Conservation (phyloP, 1,140 invertebrate species). For the Papilio aristodemus region DNA sequence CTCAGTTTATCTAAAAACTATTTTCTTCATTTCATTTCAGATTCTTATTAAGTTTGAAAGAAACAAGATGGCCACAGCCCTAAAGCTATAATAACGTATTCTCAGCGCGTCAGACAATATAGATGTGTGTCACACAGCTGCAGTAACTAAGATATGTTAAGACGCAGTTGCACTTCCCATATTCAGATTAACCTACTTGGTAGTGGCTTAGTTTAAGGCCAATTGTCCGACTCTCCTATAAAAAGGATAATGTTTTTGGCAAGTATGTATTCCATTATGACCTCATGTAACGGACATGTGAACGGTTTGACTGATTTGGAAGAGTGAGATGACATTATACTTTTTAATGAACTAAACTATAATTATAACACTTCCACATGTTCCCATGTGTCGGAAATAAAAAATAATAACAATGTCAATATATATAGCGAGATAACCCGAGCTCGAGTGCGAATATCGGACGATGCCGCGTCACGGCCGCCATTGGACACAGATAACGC, state of each 20-base stretch:
- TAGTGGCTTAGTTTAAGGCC: not conserved
- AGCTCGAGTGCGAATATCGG: slow-evolving; percentile 23
- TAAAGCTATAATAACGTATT: slow-evolving; percentile 6
- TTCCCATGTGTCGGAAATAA: slow-evolving; percentile 7
- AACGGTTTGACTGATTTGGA: too few species aligned
- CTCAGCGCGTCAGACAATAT: not conserved
- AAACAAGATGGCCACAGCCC: not conserved
- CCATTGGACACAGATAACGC: slow-evolving; percentile 27
- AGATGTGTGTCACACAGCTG: slow-evolving; percentile 16
- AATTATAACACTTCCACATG: too few species aligned
- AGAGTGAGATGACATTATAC: too few species aligned
- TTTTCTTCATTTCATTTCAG: too few species aligned
- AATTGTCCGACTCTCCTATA: too few species aligned
- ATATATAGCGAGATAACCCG: slow-evolving; percentile 17
- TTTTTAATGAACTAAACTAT: too few species aligned
- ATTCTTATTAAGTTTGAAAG: too few species aligned
- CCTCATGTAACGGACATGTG: too few species aligned
- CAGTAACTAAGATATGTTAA: not conserved
- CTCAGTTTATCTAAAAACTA: too few species aligned
- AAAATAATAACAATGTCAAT: slow-evolving; percentile 24
- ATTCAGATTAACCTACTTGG: not conserved
- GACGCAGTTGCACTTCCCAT: not conserved
- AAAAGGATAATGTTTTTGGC: too few species aligned
- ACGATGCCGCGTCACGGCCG: slow-evolving; percentile 22
- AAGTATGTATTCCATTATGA: too few species aligned